A percentile compares a stretch with the other conserved stretches of the same genome.
These are phyloP conservation scores for Geopemphigus sp. DNA, from an alignment of 1,140 invertebrate genomes.

Conservation along the genomic window DNA sequence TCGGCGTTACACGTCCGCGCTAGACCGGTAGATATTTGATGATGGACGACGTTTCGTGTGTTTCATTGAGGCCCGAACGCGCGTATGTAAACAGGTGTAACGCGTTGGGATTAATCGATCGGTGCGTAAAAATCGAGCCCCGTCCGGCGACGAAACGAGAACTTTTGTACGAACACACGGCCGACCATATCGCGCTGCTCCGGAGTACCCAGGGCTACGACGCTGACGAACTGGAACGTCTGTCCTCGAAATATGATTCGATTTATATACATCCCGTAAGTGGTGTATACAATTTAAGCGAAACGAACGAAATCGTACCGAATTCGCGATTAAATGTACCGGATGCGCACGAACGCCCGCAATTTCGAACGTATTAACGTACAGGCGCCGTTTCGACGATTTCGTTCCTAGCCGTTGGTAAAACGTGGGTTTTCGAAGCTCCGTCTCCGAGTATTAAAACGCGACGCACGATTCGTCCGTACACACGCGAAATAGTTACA, in stretches of 20 bases:
- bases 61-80: too few species aligned
- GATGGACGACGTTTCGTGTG: too few species aligned
- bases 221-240: slow-evolving; percentile 64
- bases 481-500: too few species aligned
- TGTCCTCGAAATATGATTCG: slow-evolving; percentile 78
- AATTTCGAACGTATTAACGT: too few species aligned
- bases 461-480: too few species aligned
- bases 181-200: slow-evolving; percentile 65
- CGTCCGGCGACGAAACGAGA: slow-evolving; percentile 70
- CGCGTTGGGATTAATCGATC: slow-evolving; percentile 68
- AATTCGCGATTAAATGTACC: too few species aligned
- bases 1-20: slow-evolving; percentile 66
- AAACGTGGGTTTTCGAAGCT: too few species aligned
- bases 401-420: too few species aligned
- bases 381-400: too few species aligned
- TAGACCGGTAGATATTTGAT: slow-evolving; percentile 62
- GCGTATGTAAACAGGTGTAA: slow-evolving; percentile 65
- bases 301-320: too few species aligned
- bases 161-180: slow-evolving; percentile 66
- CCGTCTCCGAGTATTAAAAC: too few species aligned
- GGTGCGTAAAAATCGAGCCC: slow-evolving; percentile 64
- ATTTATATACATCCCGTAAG: slow-evolving; percentile 83
- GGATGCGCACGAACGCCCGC: too few species aligned
- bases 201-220: slow-evolving; percentile 64
- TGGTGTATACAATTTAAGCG: slow-evolving; percentile 52